Conservation (phyloP, 2,797 vertebrate species). For the Astyanax mexicanus region DNA sequence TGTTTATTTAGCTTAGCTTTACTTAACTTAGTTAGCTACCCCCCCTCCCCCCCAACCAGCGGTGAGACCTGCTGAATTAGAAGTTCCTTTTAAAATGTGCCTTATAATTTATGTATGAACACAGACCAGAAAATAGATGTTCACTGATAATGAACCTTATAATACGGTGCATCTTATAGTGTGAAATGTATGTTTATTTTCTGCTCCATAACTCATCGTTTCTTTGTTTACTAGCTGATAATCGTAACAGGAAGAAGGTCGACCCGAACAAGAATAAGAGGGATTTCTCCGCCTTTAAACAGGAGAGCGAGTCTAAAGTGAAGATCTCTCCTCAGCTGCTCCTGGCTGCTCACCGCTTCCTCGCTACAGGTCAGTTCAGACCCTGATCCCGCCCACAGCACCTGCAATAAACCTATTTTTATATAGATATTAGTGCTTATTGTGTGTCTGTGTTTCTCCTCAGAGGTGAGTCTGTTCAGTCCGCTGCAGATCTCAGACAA, state of each 20-base stretch:
- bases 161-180: too few species aligned
- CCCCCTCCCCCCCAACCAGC: too few species aligned
- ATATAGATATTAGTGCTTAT: background rate
- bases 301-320: slow-evolving; percentile 86
- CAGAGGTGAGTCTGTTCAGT: slow-evolving; percentile 91
- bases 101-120: too few species aligned
- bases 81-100: too few species aligned
- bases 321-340: slow-evolving; percentile 96
- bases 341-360: slow-evolving; percentile 94
- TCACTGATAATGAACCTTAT: too few species aligned
- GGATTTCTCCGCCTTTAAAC: slow-evolving; percentile 95
- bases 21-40: too few species aligned
- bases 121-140: too few species aligned
- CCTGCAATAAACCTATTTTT: background rate
- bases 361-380: slow-evolving; percentile 84
- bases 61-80: too few species aligned
- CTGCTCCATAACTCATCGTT: too few species aligned
- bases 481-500: slow-evolving; percentile 89
- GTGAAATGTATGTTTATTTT: too few species aligned
- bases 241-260: slow-evolving; percentile 89
- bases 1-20: too few species aligned
- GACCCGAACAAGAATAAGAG: slow-evolving; percentile 85
- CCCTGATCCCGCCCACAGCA: background rate
- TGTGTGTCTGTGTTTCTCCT: background rate
- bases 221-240: slow-evolving; percentile 83